Evolutionary conservation across 2,113 vertebrate species (phyloP).

Genomic region (Serinus canaria): DNA sequence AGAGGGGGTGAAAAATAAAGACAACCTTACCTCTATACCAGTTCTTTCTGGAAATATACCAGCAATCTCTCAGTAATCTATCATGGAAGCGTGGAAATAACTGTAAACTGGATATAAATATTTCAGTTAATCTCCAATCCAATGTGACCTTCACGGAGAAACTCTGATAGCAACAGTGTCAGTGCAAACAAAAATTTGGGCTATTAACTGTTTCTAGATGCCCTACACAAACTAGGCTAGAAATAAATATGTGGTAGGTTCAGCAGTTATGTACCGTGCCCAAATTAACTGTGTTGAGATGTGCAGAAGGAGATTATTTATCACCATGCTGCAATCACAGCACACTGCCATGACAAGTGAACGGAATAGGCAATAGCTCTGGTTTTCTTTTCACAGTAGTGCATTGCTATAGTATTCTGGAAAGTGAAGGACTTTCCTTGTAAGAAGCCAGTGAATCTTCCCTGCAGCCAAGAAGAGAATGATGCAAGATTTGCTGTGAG

Average conservation of each 20-base stretch:
- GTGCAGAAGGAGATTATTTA: neutral
- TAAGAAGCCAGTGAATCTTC: neutral
- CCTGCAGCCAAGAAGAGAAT: neutral
- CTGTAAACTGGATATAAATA: slow-evolving; percentile 46
- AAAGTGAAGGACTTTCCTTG: neutral
- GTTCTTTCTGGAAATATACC: slow-evolving; percentile 66
- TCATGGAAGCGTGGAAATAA: slow-evolving; percentile 48
- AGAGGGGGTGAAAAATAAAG: neutral
- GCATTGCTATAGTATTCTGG: neutral
- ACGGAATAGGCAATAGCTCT: neutral
- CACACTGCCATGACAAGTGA: neutral
- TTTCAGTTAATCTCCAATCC: neutral
- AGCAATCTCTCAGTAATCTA: slow-evolving; percentile 61
- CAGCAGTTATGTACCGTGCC: neutral
- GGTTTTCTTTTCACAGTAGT: neutral
- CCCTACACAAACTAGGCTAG: neutral
- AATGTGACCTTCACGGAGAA: neutral
- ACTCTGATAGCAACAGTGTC: neutral
- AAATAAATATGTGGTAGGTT: neutral
- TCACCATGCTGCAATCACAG: neutral
- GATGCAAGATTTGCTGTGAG: neutral
- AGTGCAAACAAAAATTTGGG: neutral
- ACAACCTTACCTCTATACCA: slow-evolving; percentile 69
- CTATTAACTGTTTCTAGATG: neutral
- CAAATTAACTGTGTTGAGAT: neutral